Evolutionary conservation across 1,140 invertebrate species (phyloP).

Genomic region (Gryllus bimaculatus): DNA sequence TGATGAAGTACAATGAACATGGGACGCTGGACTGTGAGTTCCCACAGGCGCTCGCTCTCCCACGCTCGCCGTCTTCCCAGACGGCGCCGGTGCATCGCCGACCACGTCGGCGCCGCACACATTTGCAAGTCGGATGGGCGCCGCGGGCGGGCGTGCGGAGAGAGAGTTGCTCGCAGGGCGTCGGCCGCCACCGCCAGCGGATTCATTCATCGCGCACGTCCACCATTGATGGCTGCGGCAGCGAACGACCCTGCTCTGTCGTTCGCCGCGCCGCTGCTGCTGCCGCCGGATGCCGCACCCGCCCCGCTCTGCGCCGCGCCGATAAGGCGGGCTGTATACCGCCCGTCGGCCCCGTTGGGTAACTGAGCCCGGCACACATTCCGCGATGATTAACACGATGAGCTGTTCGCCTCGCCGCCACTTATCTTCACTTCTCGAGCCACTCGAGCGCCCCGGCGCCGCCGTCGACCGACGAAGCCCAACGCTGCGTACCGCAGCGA

Average conservation of each 20-base stretch:
- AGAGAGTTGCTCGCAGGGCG: background rate
- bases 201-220: too few species aligned
- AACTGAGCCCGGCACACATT: background rate
- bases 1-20: conserved; percentile 98
- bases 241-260: background rate
- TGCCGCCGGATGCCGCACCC: background rate
- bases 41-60: background rate
- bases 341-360: background rate
- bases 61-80: background rate
- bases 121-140: too few species aligned
- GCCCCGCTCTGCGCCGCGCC: too few species aligned
- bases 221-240: too few species aligned
- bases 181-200: background rate
- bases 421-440: background rate
- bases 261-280: too few species aligned
- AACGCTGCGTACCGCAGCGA: background rate
- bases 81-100: background rate
- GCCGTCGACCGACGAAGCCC: background rate
- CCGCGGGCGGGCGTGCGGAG: too few species aligned
- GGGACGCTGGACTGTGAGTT: conserved; percentile 27
- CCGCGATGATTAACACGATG: background rate
- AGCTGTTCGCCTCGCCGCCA: background rate
- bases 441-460: background rate
- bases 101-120: background rate
- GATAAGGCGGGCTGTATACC: background rate